These are phyloP conservation scores for Xestia ashworthii DNA, from an alignment of 2,888 invertebrate genomes.

Conservation along the genomic window DNA sequence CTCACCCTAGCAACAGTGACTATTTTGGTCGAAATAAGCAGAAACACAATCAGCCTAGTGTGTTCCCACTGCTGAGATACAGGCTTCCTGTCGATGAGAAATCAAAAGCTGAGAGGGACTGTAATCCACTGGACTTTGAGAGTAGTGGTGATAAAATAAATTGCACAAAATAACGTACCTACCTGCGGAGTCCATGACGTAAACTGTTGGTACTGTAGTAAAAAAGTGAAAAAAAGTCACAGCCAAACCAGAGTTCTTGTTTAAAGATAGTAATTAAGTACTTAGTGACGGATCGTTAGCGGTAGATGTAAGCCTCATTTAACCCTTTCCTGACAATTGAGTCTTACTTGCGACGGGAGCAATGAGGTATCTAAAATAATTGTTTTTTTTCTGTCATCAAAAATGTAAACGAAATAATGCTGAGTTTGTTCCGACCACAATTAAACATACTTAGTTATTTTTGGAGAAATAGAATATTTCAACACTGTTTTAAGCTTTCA, in stretches of 20 bases:
- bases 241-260: slow-evolving; percentile 20
- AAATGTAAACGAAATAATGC: no score
- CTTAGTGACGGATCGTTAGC: slow-evolving; percentile 54
- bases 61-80: not conserved
- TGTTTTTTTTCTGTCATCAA: not conserved
- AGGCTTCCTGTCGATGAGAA: not conserved
- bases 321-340: slow-evolving; percentile 56
- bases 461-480: not conserved
- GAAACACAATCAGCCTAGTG: not conserved
- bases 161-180: not conserved
- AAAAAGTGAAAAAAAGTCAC: not conserved
- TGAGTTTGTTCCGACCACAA: not conserved
- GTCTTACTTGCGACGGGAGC: slow-evolving; percentile 20
- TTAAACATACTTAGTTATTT: not conserved
- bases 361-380: slow-evolving; percentile 26
- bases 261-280: slow-evolving; percentile 55
- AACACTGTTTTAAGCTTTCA: no score
- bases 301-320: slow-evolving; percentile 51
- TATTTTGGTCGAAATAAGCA: not conserved
- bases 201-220: no score
- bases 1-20: not conserved
- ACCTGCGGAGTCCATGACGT: no score
- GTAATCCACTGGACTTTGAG: no score
- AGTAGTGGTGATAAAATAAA: not conserved
- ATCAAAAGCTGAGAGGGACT: not conserved